A percentile compares a stretch with the other conserved stretches of the same genome.
Conservation (phyloP, 2,797 vertebrate genomes). For the Sebastes baramenuke region DNA sequence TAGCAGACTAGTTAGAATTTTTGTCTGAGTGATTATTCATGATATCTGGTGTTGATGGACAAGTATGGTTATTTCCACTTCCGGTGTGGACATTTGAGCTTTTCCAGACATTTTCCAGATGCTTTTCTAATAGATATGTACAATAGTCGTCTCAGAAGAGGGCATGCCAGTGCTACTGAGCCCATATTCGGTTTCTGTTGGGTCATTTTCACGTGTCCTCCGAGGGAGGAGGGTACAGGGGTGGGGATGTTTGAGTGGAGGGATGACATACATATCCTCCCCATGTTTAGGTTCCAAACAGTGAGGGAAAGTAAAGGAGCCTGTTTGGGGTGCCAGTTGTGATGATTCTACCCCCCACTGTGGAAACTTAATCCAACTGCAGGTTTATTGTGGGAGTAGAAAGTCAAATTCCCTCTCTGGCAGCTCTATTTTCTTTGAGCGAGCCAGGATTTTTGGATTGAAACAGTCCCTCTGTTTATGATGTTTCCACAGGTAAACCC, state of each 20-base stretch:
- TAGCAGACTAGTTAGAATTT: not conserved
- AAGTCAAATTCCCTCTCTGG: conserved; percentile 33
- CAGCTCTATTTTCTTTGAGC: conserved; percentile 43
- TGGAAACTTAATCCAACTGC: conserved; percentile 40
- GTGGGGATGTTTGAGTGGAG: not conserved
- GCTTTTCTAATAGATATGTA: not conserved
- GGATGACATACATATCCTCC: conserved; percentile 52
- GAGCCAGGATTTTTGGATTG: not conserved
- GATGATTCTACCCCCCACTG: conserved; percentile 47
- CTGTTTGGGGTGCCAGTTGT: conserved; percentile 17
- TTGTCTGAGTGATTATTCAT: not conserved
- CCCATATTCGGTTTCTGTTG: not conserved
- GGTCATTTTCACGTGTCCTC: conserved; percentile 21
- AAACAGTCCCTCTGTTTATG: conserved; percentile 37
- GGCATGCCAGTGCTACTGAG: not conserved
- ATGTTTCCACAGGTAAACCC: conserved; percentile 63
- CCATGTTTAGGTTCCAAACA: conserved; percentile 56
- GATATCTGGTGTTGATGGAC: not conserved
- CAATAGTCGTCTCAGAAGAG: not conserved
- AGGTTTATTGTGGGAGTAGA: conserved; percentile 43
- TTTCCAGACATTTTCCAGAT: not conserved
- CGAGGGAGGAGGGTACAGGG: not conserved
- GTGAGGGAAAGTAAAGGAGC: conserved; percentile 19
- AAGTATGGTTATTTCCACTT: not conserved
- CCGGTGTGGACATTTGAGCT: not conserved